These are phyloP conservation scores for Lerista edwardsae DNA, from an alignment of 2,797 vertebrate species.

Conservation along the genomic window DNA sequence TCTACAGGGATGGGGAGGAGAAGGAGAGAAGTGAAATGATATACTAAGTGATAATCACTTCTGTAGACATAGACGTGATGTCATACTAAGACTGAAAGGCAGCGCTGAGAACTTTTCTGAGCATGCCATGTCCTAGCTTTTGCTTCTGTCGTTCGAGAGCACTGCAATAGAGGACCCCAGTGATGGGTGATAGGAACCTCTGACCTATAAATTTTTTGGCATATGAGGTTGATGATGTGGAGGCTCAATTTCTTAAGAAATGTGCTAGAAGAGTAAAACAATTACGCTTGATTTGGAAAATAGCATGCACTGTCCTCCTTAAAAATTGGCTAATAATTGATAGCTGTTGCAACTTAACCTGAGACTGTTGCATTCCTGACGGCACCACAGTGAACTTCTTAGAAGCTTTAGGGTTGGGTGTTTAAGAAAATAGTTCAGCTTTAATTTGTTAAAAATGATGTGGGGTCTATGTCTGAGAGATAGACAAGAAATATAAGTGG, in stretches of 20 bases:
- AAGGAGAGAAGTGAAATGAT: no score
- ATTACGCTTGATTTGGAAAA: not conserved
- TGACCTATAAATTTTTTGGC: no score
- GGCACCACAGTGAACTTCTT: not conserved
- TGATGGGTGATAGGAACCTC: no score
- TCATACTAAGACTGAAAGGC: no score
- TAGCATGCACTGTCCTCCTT: not conserved
- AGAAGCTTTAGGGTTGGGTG: not conserved
- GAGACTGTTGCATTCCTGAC: not conserved
- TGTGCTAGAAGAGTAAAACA: not conserved
- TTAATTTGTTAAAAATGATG: no score
- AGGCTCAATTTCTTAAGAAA: not conserved
- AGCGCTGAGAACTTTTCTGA: not conserved
- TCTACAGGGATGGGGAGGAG: no score
- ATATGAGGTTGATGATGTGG: not conserved
- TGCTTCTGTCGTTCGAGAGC: no score
- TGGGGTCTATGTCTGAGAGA: not conserved
- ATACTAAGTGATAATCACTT: no score
- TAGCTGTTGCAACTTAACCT: not conserved
- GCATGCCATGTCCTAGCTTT: not conserved
- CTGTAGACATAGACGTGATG: no score
- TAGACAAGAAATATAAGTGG: not conserved
- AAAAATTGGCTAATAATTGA: not conserved
- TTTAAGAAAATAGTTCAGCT: not conserved
- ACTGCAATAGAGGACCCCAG: not conserved